Evolutionary conservation across 2,888 invertebrate species (phyloP).

Genomic region (Caradrina clavipalpis): DNA sequence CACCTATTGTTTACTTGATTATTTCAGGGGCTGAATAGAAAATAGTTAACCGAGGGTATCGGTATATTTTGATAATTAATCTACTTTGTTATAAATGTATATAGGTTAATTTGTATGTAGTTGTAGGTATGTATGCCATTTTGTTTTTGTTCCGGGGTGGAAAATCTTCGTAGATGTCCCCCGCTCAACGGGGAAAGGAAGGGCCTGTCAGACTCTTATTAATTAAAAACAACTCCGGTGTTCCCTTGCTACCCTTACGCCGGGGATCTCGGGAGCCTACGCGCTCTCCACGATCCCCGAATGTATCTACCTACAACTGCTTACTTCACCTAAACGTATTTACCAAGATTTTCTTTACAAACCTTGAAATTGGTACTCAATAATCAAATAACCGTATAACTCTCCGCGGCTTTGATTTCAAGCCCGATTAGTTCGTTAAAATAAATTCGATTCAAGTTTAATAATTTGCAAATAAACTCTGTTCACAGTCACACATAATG

Average conservation of each 20-base stretch:
- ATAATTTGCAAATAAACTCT: conserved; percentile 28
- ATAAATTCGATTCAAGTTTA: conserved; percentile 23
- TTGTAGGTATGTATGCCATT: too few relatives aligned
- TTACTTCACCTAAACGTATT: not conserved
- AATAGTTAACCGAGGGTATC: conserved; percentile 10
- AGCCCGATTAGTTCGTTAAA: conserved; percentile 17
- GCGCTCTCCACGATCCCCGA: too few relatives aligned
- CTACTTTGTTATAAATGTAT: conserved; percentile 10
- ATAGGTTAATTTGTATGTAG: not conserved
- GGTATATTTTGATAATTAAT: too few relatives aligned
- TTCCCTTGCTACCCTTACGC: too few relatives aligned
- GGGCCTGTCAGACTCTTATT: too few relatives aligned
- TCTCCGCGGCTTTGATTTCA: conserved; percentile 18
- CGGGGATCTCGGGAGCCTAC: too few relatives aligned
- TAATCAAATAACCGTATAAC: not conserved
- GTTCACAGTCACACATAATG: conserved; percentile 1
- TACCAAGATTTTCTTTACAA: not conserved
- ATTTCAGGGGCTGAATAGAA: conserved; percentile 33
- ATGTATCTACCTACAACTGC: not conserved
- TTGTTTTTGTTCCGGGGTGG: too few relatives aligned
- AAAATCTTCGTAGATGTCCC: too few relatives aligned
- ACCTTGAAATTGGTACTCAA: conserved; percentile 6
- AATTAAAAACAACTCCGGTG: too few relatives aligned
- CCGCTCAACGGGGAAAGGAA: too few relatives aligned
- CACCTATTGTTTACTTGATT: conserved; percentile 43